Evolutionary conservation across 2,888 invertebrate species (phyloP), one percentile per base, ranked within the genome.

Genomic region (Tortrix viridana): DNA sequence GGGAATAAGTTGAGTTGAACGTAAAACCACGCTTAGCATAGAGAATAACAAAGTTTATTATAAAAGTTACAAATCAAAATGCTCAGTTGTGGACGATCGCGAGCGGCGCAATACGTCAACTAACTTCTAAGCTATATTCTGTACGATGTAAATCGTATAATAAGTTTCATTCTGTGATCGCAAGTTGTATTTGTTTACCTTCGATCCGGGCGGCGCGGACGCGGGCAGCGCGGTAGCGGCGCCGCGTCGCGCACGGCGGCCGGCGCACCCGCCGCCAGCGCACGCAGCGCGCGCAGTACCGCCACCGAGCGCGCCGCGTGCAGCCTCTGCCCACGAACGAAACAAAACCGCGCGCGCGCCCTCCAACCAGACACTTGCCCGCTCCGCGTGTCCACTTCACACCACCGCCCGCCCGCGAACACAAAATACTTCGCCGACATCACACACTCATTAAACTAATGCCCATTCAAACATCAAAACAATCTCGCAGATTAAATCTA

Each of bases 191-290:
- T 26, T 26, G 26, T 26, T 26, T 26, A 26, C 26, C 26, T 26
- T 26, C 26, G 26, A 1, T 14, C 47, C 3, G 2, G 26, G 1
- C 43, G 44, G 14, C 9, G 26, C n/a, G 19, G 60, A 6, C 55
- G 55, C 20, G 32, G 20, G 22, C 37, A 19, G 19, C 18, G 19
- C 43, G 5, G 37, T 19, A 52, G 59, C 7, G 44, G 54, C 20
- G 50, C 54, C 22, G 48, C 58, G 64, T 67, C 22, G 79, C 52
- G 44, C 16, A 56, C 50, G 0, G 52, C 43, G 20, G 56, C 38
- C 6, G 38, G 44, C 19, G 19, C 22, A 1, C 56, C 62, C 1
- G 23, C 26, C 5, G 52, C 56, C 16, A 57, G 56, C 23, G 56
- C 50, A 26, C 56, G 22, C 4, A 62, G 56, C 46, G 44, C 56